phyloP scores from a whole-genome alignment of 2,888 invertebrate genomes.

The Cylindroiulus punctatus region DNA sequence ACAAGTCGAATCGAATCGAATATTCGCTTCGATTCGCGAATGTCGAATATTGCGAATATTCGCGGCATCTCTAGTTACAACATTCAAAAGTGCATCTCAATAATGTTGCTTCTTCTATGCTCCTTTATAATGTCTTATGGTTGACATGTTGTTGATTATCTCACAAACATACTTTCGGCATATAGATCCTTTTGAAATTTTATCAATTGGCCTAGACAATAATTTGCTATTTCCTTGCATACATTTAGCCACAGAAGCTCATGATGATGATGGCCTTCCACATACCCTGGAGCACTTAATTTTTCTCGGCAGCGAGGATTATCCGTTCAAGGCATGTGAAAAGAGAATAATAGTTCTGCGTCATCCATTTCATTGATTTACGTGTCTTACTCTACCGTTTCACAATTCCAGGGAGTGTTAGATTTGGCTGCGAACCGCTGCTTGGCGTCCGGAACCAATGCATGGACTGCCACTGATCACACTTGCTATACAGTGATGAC shows the following conservation, averaged over 20 bases:
- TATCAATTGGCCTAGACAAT: background rate
- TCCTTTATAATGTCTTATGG: too few species aligned
- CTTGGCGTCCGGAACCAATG: conserved; percentile 91
- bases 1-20: too few species aligned
- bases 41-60: too few species aligned
- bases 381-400: background rate
- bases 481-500: conserved; percentile 91
- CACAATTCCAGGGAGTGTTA: conserved; percentile 74
- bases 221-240: conserved; percentile 42
- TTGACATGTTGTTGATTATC: conserved; percentile 35
- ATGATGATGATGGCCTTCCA: conserved; percentile 90
- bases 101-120: too few species aligned
- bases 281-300: conserved; percentile 93
- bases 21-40: too few species aligned
- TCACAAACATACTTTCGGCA: too few species aligned
- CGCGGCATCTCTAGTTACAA: too few species aligned
- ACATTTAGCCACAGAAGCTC: conserved; percentile 83
- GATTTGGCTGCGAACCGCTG: conserved; percentile 90
- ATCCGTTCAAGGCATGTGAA: conserved; percentile 78
- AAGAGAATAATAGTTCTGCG: background rate
- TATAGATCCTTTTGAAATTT: too few species aligned
- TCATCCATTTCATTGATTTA: too few species aligned
- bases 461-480: conserved; percentile 83
- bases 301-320: conserved; percentile 88
- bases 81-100: too few species aligned